Base-by-base conservation (phyloP, 2,797 vertebrate species). In the Coluber constrictor region DNA sequence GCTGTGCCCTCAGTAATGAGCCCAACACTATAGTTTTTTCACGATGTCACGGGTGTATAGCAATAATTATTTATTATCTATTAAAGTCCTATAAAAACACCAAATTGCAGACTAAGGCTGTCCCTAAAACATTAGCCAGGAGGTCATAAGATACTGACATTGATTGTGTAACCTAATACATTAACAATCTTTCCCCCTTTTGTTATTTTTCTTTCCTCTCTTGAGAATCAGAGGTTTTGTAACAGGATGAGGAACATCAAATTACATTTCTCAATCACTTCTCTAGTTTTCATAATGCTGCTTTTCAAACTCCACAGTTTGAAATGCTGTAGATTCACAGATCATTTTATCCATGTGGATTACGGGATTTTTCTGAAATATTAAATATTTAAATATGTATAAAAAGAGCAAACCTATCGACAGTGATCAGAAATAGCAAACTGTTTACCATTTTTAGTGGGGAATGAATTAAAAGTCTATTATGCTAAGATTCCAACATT, bases 151-250 rank as follows among this genome's bases (percentile, higher is more conserved):
- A 96, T 96, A 91, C 91, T 87, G 95, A 96, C 96, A 95, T 93
- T 96, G 97, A 95, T 97, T 97, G 94, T 93, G 95, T 96, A 97
- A 96, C 96, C 96, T 93, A 0, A 0, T 93, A 95, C 94, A 96
- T 94, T 96, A 95, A 95, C 95, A 94, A 92, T 63, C 37, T 47
- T 83, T 83, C 10, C 23, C 92, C 94, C 94, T 0, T 0, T 91
- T 96, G 25, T 97, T 97, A 95, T 96, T 97, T 97, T 96, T 94
- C 92, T 95, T 96, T 93, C 94, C 95, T 95, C 96, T 96, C 96
- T 92, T 87, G 96, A 96, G 96, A 93, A 95, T 92, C 91, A 95
- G 94, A 96, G 94, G 95, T 91, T 95, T 87, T 95, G 93, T 94
- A 95, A 96, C 91, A 95, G 88, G 94, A 94, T 95, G 94, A 96